These are phyloP conservation scores for Gopherus evgoodei DNA, from an alignment of 2,113 vertebrate species.

Conservation along the genomic window DNA sequence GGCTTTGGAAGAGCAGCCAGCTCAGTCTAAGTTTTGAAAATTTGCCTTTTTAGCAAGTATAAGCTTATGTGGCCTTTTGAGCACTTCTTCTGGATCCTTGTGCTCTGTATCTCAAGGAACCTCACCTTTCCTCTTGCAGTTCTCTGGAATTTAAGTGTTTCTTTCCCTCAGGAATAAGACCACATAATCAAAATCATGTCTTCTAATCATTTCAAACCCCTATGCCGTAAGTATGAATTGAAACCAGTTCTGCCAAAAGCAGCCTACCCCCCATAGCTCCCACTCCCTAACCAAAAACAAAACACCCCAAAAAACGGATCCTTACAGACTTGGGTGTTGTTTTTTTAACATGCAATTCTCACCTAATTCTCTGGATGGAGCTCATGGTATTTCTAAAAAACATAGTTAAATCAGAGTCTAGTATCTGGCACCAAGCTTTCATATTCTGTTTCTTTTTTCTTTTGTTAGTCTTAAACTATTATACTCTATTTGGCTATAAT, in stretches of 20 bases:
- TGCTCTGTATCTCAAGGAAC: neutral
- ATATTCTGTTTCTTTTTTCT: slow-evolving; percentile 44
- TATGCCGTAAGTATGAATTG: neutral
- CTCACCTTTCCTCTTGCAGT: neutral
- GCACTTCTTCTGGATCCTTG: neutral
- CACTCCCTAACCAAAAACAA: too few species aligned
- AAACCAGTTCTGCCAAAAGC: neutral
- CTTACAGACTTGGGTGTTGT: neutral
- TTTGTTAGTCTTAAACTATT: slow-evolving; percentile 53
- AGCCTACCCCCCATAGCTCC: neutral
- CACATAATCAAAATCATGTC: neutral
- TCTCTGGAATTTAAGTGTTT: neutral
- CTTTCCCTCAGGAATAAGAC: slow-evolving; percentile 27
- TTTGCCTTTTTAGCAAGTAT: neutral
- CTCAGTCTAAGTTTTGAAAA: neutral
- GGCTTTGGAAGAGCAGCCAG: slow-evolving; percentile 35
- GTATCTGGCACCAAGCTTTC: slow-evolving; percentile 6
- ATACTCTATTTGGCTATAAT: slow-evolving; percentile 57
- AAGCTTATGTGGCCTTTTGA: neutral
- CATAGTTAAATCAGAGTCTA: neutral
- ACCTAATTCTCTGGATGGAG: slow-evolving; percentile 80
- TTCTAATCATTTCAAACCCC: neutral
- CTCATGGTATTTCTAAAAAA: slow-evolving; percentile 75
- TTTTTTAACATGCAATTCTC: slow-evolving; percentile 61
- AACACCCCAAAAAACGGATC: neutral